A percentile compares a stretch with the other conserved stretches of the same genome.
Evolutionary conservation across 2,113 vertebrate species (phyloP).

Genomic region (Ammodytes dubius): DNA sequence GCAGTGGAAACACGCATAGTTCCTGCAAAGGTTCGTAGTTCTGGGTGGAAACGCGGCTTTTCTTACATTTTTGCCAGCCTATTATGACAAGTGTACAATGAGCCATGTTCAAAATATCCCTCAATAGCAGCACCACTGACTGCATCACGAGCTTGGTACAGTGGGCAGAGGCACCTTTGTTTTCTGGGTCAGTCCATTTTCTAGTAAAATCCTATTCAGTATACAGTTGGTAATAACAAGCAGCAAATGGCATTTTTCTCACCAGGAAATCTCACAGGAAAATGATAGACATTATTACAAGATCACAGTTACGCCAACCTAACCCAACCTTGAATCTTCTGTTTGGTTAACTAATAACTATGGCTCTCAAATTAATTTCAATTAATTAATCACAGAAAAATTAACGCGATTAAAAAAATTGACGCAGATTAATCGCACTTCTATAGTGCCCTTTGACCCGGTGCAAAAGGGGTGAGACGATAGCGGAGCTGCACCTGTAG

Average conservation of each 20-base stretch:
- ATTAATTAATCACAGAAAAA: too few species aligned
- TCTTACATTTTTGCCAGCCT: not conserved
- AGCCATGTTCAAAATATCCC: not conserved
- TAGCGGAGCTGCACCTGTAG: too few species aligned
- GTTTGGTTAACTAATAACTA: not conserved
- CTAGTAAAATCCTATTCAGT: not conserved
- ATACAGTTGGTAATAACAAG: not conserved
- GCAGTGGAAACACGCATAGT: too few species aligned
- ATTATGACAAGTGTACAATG: not conserved
- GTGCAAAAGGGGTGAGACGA: too few species aligned
- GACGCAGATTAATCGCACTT: too few species aligned
- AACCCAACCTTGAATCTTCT: not conserved
- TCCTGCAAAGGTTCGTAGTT: too few species aligned
- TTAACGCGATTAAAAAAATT: too few species aligned
- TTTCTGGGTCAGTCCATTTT: not conserved
- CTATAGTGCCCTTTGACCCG: too few species aligned
- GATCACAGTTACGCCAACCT: not conserved
- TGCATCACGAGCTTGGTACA: not conserved
- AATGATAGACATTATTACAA: not conserved
- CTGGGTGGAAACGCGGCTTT: not conserved
- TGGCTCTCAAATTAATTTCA: too few species aligned
- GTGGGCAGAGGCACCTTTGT: not conserved
- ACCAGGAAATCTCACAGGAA: not conserved
- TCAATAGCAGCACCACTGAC: not conserved
- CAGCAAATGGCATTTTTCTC: not conserved